phyloP scores from a whole-genome alignment of 2,888 invertebrate genomes.

The Ephialtes manifestator region DNA sequence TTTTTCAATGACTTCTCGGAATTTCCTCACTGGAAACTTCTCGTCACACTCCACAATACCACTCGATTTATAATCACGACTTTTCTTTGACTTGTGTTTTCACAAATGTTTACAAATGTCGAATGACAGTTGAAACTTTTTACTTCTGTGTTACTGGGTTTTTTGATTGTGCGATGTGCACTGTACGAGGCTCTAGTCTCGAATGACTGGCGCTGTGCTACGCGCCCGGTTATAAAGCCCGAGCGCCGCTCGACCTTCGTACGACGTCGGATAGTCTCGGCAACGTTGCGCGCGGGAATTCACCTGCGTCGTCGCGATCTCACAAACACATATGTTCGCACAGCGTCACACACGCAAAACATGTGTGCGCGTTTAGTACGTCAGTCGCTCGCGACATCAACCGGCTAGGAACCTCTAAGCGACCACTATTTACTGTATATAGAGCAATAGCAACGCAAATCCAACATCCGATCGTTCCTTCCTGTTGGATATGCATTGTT shows the following conservation, averaged over 20 bases:
- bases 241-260: slow-evolving; percentile 54
- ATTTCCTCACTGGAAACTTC: neutral
- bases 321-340: neutral
- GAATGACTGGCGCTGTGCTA: slow-evolving; percentile 56
- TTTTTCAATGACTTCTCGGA: neutral
- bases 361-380: neutral
- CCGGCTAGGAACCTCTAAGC: neutral
- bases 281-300: slow-evolving; percentile 27
- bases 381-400: neutral
- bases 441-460: slow-evolving; percentile 14
- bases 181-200: slow-evolving; percentile 56
- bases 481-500: slow-evolving; percentile 18
- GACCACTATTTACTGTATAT: neutral
- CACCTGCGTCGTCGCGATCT: slow-evolving; percentile 41
- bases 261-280: slow-evolving; percentile 62
- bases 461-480: slow-evolving; percentile 28
- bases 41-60: slow-evolving; percentile 45
- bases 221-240: slow-evolving; percentile 56
- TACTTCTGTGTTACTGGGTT: neutral
- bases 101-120: neutral
- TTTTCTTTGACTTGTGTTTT: neutral
- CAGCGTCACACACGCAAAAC: neutral
- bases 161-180: slow-evolving; percentile 37
- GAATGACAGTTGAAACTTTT: neutral
- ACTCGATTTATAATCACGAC: slow-evolving; percentile 27